Conservation (phyloP, 2,888 invertebrate genomes). For the Ecliptopera silaceata region DNA sequence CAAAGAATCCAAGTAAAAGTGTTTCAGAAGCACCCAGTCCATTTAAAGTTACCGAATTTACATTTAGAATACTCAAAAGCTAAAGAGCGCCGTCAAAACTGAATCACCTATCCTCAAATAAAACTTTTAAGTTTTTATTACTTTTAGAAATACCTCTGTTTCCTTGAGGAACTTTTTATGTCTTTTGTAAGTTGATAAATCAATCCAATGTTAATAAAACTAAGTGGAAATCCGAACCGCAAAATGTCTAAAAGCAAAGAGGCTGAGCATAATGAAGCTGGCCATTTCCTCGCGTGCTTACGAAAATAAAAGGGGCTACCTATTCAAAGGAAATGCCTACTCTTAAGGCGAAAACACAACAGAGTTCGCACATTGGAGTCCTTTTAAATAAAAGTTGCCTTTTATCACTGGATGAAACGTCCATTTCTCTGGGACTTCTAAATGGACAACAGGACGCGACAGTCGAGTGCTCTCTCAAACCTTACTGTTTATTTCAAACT, state of each 20-base stretch:
- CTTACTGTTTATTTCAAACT: constrained; percentile 46
- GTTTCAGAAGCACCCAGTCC: constrained; percentile 28
- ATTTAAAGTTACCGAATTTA: constrained; percentile 47
- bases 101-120: constrained; percentile 34
- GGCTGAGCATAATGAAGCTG: constrained; percentile 52
- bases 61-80: constrained; percentile 56
- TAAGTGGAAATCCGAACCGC: constrained; percentile 43
- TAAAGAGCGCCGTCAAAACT: constrained; percentile 44
- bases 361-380: constrained; percentile 57
- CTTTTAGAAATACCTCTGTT: constrained; percentile 11
- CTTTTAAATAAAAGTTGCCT: constrained; percentile 70
- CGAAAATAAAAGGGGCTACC: constrained; percentile 56
- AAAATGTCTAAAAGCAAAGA: constrained; percentile 34
- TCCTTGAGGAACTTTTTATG: constrained; percentile 4
- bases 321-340: constrained; percentile 25
- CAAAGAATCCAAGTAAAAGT: constrained; percentile 22
- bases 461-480: constrained; percentile 50
- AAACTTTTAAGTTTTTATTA: constrained; percentile 35
- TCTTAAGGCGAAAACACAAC: constrained; percentile 50
- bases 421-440: constrained; percentile 56
- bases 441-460: constrained; percentile 60
- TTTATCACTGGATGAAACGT: constrained; percentile 64
- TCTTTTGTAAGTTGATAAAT: constrained; percentile 20
- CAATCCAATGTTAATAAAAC: constrained; percentile 34
- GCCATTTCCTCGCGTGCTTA: constrained; percentile 61